These are phyloP conservation scores for Echinometra lucunter DNA, from an alignment of 53 echinoderm and acorn worm genomes.

Conservation along the genomic window DNA sequence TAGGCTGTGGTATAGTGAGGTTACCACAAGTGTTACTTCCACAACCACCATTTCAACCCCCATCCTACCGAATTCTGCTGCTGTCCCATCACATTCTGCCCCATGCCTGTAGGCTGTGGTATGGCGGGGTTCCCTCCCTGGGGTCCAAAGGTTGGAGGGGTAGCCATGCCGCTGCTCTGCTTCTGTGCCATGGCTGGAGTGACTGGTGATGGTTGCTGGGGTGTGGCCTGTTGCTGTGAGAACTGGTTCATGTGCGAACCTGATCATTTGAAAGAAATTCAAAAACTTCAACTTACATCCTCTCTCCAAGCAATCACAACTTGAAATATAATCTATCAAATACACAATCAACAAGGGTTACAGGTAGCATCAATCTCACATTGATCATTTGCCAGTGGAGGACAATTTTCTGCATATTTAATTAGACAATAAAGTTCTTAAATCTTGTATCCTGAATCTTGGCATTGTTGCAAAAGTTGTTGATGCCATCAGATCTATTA, in stretches of 20 bases:
- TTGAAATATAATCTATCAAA: too few species aligned
- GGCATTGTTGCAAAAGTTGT: too few species aligned
- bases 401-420: too few species aligned
- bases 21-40: background rate
- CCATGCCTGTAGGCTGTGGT: constrained; percentile 14
- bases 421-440: too few species aligned
- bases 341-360: too few species aligned
- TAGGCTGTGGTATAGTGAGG: constrained; percentile 21
- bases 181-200: constrained; percentile 30
- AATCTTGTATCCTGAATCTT: too few species aligned
- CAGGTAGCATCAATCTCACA: too few species aligned
- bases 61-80: constrained; percentile 37
- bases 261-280: background rate
- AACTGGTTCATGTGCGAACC: constrained; percentile 67
- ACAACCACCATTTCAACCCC: constrained; percentile 19
- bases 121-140: constrained; percentile 41
- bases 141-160: constrained; percentile 46
- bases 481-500: too few species aligned
- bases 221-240: constrained; percentile 45
- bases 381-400: too few species aligned
- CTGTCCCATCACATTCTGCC: constrained; percentile 56
- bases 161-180: constrained; percentile 25
- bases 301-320: too few species aligned
- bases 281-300: background rate
- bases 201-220: constrained; percentile 43